Evolutionary conservation across 2,797 vertebrate genomes (phyloP), one percentile per base, ranked within the genome.

Genomic region (Fringilla coelebs): DNA sequence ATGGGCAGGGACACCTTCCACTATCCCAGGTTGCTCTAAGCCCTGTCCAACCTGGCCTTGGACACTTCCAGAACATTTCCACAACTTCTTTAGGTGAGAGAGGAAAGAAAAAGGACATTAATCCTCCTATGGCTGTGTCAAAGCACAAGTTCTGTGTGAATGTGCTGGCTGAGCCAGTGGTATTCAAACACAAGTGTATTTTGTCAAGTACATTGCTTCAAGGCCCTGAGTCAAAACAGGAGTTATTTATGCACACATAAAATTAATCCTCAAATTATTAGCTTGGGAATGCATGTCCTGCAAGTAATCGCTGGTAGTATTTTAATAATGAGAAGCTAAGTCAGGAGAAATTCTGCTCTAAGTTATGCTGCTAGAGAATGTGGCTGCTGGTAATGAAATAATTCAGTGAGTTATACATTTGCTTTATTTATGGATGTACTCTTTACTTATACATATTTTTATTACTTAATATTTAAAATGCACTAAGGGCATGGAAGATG

Each of bases 391-490:
- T 96, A 96, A 97, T 96, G 95, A 97, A 97, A 96, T 95, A 94
- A 96, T 94, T 93, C 91, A 73, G 77, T 11, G 91, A 80, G 74
- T 94, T 96, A 85, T 66, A 62, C 45, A 41, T 97, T 89, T 87
- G 83, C 79, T 96, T 96, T 96, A 91, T 97, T 97, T 96, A 97
- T 91, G 87, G 87, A 68, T 94, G 62, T 90, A 77, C 94, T 94
- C 93, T 96, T 95, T 93, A 80, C 68, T 89, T 97, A 95, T 94
- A 96, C 95, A 96, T 96, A 94, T 96, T 97, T 97, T 97, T 96
- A 97, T 97, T 94, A 75, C 45, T 95, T 95, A 97, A 95, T 97
- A 96, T 97, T 97, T 97, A 96, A 98, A 96, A 95, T 67, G 85
- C 83, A 66, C 75, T 81, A 40, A 75, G 52, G 94, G 63, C 16